Evolutionary conservation across 2,888 invertebrate genomes (phyloP).

Genomic region (Linnaemya tessellans): DNA sequence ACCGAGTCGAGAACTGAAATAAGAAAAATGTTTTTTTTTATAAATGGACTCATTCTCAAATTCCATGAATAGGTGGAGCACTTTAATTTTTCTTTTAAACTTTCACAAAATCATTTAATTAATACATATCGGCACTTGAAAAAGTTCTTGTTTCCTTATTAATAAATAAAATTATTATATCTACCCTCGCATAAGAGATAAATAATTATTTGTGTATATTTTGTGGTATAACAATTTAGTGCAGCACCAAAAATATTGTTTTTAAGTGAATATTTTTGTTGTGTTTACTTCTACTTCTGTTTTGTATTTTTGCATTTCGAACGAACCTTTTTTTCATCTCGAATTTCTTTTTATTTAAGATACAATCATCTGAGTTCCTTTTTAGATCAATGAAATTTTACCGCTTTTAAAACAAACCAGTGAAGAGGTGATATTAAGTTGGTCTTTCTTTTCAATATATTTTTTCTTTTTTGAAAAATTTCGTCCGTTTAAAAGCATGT

Average conservation of each 20-base stretch:
- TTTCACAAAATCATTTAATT: too few species aligned
- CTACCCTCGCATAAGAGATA: constrained; percentile 12
- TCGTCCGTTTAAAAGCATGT: constrained; percentile 11
- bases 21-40: too few species aligned
- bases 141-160: not conserved
- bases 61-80: too few species aligned
- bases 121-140: too few species aligned
- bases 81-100: too few species aligned
- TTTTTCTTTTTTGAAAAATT: constrained; percentile 8
- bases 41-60: too few species aligned
- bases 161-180: not conserved
- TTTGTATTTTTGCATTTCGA: constrained; percentile 46
- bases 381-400: constrained; percentile 71
- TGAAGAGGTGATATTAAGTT: constrained; percentile 24
- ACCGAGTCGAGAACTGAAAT: too few species aligned
- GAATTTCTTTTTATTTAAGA: constrained; percentile 32
- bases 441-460: not conserved
- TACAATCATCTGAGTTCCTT: constrained; percentile 63
- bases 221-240: constrained; percentile 59
- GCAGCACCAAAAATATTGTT: constrained; percentile 63
- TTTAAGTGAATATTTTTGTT: constrained; percentile 67
- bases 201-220: constrained; percentile 27
- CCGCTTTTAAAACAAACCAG: constrained; percentile 53
- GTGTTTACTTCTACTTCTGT: constrained; percentile 29
- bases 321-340: constrained; percentile 34